Conservation (phyloP, 2,113 vertebrate species). For the Sciurus niger region DNA sequence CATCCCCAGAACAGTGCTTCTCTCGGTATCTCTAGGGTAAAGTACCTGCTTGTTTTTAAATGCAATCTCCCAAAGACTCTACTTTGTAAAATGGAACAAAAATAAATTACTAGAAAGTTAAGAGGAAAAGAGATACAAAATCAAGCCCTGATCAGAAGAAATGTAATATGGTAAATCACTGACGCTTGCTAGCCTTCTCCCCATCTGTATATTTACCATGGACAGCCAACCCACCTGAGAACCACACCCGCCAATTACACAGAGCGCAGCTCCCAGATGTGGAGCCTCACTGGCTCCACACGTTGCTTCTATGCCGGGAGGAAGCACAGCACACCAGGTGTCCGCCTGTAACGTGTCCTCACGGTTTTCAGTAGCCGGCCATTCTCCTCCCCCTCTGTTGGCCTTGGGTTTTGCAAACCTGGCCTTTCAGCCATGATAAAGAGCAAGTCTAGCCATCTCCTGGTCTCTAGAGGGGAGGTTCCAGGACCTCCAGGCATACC, state of each 20-base stretch:
- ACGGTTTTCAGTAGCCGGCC: fast-evolving
- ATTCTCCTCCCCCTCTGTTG: fast-evolving
- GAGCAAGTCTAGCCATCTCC: background rate
- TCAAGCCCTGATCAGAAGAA: background rate
- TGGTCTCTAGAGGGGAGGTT: background rate
- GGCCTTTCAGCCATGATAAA: background rate
- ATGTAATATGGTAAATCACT: fast-evolving
- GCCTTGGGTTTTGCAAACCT: background rate
- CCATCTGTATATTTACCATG: background rate
- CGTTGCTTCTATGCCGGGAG: no score
- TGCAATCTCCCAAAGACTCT: background rate
- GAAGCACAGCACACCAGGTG: fast-evolving
- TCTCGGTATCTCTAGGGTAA: background rate
- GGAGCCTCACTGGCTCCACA: fast-evolving
- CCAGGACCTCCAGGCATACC: background rate
- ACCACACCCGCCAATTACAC: fast-evolving
- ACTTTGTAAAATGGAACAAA: background rate
- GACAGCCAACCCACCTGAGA: background rate
- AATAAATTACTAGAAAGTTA: background rate
- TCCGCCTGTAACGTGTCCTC: no score
- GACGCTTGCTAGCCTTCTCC: background rate
- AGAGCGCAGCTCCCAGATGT: background rate
- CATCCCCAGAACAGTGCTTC: background rate
- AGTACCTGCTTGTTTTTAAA: background rate
- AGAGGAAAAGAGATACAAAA: background rate